phyloP scores from a whole-genome alignment of 2,888 invertebrate species.

The Ectemnius continuus region DNA sequence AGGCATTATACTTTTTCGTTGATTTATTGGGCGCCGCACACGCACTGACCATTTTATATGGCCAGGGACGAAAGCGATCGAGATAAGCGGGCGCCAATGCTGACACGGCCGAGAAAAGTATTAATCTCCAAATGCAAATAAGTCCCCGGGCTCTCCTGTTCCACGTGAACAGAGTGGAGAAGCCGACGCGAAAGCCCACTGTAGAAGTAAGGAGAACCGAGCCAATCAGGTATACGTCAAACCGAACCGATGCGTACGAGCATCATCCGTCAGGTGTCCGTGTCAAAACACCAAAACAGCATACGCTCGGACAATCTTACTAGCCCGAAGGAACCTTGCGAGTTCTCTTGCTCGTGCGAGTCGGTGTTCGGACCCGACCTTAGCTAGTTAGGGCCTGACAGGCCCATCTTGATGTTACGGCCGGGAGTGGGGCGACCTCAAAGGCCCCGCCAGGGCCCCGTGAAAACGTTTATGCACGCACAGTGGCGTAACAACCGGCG shows the following conservation, averaged over 20 bases:
- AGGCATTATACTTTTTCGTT: too few species aligned
- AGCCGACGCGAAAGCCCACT: slow-evolving; percentile 5
- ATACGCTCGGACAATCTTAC: slow-evolving; percentile 44
- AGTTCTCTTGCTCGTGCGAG: slow-evolving; percentile 59
- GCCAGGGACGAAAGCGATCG: too few species aligned
- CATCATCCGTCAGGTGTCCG: slow-evolving; percentile 65
- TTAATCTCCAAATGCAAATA: too few species aligned
- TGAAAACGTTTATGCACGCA: slow-evolving; percentile 74
- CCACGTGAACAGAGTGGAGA: background rate
- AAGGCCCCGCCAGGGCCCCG: slow-evolving; percentile 71
- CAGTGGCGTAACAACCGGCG: slow-evolving; percentile 69
- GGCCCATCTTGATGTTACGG: slow-evolving; percentile 72
- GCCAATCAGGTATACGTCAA: slow-evolving; percentile 50
- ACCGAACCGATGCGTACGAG: slow-evolving; percentile 40
- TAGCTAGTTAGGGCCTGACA: slow-evolving; percentile 76
- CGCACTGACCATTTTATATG: too few species aligned
- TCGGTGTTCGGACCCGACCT: slow-evolving; percentile 60
- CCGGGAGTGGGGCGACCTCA: slow-evolving; percentile 67
- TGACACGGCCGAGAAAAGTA: too few species aligned
- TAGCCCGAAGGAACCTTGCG: slow-evolving; percentile 34
- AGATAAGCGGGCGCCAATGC: too few species aligned
- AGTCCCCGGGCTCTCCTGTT: background rate
- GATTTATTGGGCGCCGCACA: too few species aligned
- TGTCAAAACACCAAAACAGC: slow-evolving; percentile 74
- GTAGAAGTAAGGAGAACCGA: slow-evolving; percentile 42